Evolutionary conservation across 1,140 invertebrate genomes (phyloP).

Genomic region (Nomia melanderi): DNA sequence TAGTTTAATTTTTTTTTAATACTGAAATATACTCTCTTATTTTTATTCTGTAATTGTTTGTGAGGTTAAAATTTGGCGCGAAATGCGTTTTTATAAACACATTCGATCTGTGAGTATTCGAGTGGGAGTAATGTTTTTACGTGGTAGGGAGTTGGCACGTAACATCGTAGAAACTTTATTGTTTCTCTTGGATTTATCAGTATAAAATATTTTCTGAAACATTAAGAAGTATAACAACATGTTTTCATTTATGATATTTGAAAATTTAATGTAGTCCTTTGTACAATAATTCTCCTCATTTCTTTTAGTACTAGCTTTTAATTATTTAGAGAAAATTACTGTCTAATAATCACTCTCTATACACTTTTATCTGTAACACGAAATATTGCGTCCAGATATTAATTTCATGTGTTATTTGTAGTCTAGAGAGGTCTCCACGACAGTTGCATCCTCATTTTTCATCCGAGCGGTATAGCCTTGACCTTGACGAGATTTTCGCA

Average conservation of each 20-base stretch:
- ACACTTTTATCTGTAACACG: not conserved
- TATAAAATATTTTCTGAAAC: not conserved
- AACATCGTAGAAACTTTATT: not conserved
- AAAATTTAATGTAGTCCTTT: too few relatives aligned
- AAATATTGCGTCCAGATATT: not conserved
- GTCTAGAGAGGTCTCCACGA: too few relatives aligned
- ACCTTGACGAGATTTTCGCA: conserved; percentile 37
- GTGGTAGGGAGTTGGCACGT: not conserved
- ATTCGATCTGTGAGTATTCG: not conserved
- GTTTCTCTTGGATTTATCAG: not conserved
- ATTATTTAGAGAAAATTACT: too few relatives aligned
- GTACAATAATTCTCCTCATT: too few relatives aligned
- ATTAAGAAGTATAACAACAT: too few relatives aligned
- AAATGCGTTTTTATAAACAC: conserved; percentile 2
- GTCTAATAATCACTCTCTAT: too few relatives aligned
- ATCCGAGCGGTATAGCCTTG: not conserved
- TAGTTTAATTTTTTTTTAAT: too few relatives aligned
- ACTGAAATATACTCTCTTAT: too few relatives aligned
- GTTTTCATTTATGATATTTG: too few relatives aligned
- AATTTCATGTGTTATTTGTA: not conserved
- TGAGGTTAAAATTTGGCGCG: not conserved
- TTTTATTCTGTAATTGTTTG: too few relatives aligned
- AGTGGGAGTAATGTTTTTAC: too few relatives aligned
- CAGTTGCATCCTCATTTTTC: not conserved
- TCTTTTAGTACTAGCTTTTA: not conserved